phyloP scores from a whole-genome alignment of 2,113 vertebrate genomes.

The Crotalus viridis region DNA sequence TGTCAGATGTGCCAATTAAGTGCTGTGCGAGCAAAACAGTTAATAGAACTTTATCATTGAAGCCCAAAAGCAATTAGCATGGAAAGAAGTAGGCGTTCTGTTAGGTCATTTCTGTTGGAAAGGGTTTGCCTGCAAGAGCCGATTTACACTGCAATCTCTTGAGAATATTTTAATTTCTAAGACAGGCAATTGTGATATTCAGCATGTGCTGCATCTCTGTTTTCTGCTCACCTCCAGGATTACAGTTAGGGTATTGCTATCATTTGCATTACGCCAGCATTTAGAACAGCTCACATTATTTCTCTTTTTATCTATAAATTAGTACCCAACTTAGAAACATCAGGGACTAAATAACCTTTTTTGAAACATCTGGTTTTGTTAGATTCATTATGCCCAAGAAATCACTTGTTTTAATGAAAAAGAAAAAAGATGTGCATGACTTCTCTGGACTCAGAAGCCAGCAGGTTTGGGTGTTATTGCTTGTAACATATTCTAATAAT shows the following conservation, averaged over 20 bases:
- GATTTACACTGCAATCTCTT: conserved; percentile 40
- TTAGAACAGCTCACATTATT: background rate
- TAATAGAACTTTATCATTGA: conserved; percentile 21
- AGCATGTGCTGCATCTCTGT: conserved; percentile 30
- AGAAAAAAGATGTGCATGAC: background rate
- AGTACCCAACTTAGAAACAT: conserved; percentile 13
- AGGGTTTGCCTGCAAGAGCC: conserved; percentile 38
- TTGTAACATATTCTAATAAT: background rate
- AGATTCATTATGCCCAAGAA: conserved; percentile 16
- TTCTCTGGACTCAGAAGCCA: background rate
- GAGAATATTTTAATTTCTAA: conserved; percentile 33
- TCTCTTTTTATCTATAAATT: conserved; percentile 21
- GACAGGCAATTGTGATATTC: conserved; percentile 7
- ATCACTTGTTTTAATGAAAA: background rate
- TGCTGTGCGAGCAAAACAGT: conserved; percentile 38
- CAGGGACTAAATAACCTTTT: conserved; percentile 16
- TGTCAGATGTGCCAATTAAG: conserved; percentile 24
- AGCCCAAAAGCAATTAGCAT: conserved; percentile 51
- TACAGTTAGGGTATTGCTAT: conserved; percentile 29
- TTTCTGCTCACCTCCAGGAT: background rate
- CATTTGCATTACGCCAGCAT: conserved; percentile 31
- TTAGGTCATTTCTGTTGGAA: conserved; percentile 51
- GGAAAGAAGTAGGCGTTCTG: conserved; percentile 43
- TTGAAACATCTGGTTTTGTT: conserved; percentile 22
- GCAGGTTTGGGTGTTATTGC: background rate